Percentiles rank a stretch among this genome's conserved stretches.
Conservation (phyloP, 2,113 vertebrate species). For the Nematolebias whitei region DNA sequence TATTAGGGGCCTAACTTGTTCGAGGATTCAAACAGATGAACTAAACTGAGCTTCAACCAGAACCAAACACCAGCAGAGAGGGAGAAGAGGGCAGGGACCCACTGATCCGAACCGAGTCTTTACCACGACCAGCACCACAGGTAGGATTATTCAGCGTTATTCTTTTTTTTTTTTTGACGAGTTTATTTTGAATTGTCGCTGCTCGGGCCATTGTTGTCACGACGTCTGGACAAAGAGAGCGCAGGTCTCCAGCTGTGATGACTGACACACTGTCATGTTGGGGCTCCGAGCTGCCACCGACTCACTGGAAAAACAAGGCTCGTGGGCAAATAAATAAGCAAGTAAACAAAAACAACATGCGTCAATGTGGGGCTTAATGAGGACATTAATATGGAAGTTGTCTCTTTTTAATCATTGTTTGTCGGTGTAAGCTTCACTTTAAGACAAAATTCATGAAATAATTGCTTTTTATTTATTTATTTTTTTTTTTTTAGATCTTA, state of each 20-base stretch:
- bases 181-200: background rate
- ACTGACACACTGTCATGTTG: slow-evolving; percentile 65
- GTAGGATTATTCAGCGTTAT: slow-evolving; percentile 47
- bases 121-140: slow-evolving; percentile 68
- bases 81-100: slow-evolving; percentile 47
- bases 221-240: slow-evolving; percentile 67
- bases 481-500: background rate
- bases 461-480: background rate
- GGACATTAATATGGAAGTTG: too few species aligned
- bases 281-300: slow-evolving; percentile 17
- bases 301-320: slow-evolving; percentile 7
- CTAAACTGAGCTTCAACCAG: slow-evolving; percentile 45
- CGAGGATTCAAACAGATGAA: slow-evolving; percentile 66
- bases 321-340: background rate
- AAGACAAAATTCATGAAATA: too few species aligned
- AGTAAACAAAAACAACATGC: background rate
- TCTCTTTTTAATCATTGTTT: background rate
- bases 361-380: too few species aligned
- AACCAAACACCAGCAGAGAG: slow-evolving; percentile 51
- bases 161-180: slow-evolving; percentile 4
- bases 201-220: slow-evolving; percentile 59
- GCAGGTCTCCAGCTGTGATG: slow-evolving; percentile 66
- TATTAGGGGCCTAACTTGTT: slow-evolving; percentile 66
- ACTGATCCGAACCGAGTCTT: slow-evolving; percentile 53
- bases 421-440: background rate